Conservation (phyloP, 1,140 invertebrate genomes). For the Drosophila serrata region DNA sequence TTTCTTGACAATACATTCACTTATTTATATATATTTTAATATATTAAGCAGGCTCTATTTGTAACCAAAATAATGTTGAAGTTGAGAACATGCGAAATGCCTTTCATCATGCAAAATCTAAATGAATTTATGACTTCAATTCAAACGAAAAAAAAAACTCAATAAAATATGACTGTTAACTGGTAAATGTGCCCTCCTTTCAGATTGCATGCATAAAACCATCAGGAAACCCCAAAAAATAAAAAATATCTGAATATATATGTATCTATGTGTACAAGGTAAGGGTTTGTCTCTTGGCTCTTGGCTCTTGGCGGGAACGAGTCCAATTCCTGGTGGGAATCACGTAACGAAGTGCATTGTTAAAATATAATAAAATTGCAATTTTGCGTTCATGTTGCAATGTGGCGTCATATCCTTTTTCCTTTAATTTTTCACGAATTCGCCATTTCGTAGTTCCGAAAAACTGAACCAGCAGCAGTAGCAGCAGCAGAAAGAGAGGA, state of each 20-base stretch:
- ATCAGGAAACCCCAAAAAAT: constrained; percentile 46
- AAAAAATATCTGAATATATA: constrained; percentile 20
- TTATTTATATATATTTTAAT: background rate
- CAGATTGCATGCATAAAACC: constrained; percentile 71
- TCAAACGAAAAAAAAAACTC: constrained; percentile 44
- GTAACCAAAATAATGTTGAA: constrained; percentile 13
- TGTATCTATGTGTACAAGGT: constrained; percentile 9
- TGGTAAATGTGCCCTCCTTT: constrained; percentile 40
- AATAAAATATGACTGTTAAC: constrained; percentile 68
- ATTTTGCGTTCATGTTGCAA: constrained; percentile 85
- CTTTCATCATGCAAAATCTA: constrained; percentile 39
- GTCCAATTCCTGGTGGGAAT: constrained; percentile 75
- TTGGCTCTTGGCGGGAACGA: constrained; percentile 19
- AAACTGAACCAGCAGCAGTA: constrained; percentile 43
- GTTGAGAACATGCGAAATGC: constrained; percentile 27
- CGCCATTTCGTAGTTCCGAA: constrained; percentile 81
- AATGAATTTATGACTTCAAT: constrained; percentile 67
- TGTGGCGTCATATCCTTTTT: constrained; percentile 84
- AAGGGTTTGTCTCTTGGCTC: constrained; percentile 39
- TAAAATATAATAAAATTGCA: constrained; percentile 84
- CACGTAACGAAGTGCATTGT: constrained; percentile 84
- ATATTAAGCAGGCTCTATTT: background rate
- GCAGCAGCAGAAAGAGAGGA: constrained; percentile 5
- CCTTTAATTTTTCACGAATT: constrained; percentile 84
- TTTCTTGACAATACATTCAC: background rate